A percentile compares a stretch with the other conserved stretches of the same genome.
Evolutionary conservation across 2,888 invertebrate species (phyloP).

Genomic region (Pristionchus mayeri): DNA sequence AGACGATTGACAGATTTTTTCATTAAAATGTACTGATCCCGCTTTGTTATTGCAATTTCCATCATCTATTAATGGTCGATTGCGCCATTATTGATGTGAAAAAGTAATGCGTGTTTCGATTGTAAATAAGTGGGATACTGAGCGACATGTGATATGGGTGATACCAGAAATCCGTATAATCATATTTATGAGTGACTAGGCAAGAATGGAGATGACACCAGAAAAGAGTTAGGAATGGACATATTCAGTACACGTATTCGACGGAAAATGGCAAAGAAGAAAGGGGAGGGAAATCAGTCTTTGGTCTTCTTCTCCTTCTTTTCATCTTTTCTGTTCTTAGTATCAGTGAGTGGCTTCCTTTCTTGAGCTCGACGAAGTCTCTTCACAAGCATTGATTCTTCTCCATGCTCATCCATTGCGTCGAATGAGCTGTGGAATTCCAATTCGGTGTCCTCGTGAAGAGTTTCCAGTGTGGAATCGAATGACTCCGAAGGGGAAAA

Average conservation of each 20-base stretch:
- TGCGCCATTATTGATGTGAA: no score
- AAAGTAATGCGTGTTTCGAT: no score
- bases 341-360: conserved; percentile 25
- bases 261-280: not conserved
- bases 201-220: not conserved
- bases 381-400: not conserved
- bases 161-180: no score
- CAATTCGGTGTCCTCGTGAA: conserved; percentile 34
- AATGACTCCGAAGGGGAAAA: conserved; percentile 39
- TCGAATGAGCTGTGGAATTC: conserved; percentile 7
- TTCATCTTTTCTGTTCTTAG: conserved; percentile 19
- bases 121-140: no score
- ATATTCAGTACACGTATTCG: conserved; percentile 7
- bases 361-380: not conserved
- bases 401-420: not conserved
- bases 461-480: conserved; percentile 39
- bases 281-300: not conserved
- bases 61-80: no score
- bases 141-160: no score
- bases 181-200: not conserved
- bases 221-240: conserved; percentile 1
- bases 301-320: conserved; percentile 17
- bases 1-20: no score
- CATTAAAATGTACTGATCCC: no score
- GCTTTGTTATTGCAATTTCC: no score